Percentiles rank a stretch among this genome's conserved stretches.
Evolutionary conservation across 1,140 invertebrate genomes (phyloP).

Genomic region (Plectrocnemia conspersa): DNA sequence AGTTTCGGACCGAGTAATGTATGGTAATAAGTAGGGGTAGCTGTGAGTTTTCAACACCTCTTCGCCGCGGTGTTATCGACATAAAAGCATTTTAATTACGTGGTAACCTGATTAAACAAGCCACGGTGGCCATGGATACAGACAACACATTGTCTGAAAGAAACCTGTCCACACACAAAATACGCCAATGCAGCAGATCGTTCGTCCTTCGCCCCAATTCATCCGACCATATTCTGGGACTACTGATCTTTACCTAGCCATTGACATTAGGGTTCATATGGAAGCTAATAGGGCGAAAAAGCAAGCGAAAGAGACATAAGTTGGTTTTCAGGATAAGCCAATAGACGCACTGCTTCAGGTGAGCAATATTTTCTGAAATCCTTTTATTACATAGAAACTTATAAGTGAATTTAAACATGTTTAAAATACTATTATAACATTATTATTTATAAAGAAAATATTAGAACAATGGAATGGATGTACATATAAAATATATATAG

Average conservation of each 20-base stretch:
- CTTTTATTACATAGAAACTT: too few species aligned
- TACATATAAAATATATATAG: too few species aligned
- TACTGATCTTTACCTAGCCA: background rate
- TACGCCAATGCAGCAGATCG: conserved; percentile 18
- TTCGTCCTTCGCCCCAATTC: background rate
- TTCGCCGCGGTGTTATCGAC: conserved; percentile 18
- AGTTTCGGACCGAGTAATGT: too few species aligned
- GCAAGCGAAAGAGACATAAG: background rate
- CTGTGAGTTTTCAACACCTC: too few species aligned
- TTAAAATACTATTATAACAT: too few species aligned
- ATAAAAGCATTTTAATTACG: conserved; percentile 8
- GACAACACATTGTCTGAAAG: background rate
- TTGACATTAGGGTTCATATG: background rate
- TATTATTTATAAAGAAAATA: too few species aligned
- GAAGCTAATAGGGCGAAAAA: background rate
- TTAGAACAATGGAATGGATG: too few species aligned
- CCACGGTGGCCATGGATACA: conserved; percentile 8
- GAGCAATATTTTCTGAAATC: too few species aligned
- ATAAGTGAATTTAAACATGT: too few species aligned
- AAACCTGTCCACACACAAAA: background rate
- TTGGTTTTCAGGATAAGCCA: too few species aligned
- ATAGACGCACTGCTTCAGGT: too few species aligned
- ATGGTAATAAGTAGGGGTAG: too few species aligned
- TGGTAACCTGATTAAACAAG: conserved; percentile 22
- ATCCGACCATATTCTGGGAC: background rate